Evolutionary conservation across 1,140 invertebrate genomes (phyloP).

Genomic region (Ptiloglossa arizonensis): DNA sequence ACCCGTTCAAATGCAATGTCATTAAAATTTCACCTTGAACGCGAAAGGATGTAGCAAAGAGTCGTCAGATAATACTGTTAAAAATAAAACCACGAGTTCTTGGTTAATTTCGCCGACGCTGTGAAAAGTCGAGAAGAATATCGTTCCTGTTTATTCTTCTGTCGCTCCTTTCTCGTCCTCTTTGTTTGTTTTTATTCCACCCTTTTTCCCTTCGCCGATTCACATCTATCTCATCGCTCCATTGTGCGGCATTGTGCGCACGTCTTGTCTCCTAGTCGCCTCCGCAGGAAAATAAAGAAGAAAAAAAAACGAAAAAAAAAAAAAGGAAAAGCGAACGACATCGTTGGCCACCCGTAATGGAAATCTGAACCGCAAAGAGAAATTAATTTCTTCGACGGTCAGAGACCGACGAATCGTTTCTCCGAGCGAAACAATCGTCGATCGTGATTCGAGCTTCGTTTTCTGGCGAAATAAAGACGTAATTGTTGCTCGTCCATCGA

Average conservation of each 20-base stretch:
- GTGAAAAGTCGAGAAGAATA: constrained; percentile 32
- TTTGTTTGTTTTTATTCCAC: neutral
- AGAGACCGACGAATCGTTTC: neutral
- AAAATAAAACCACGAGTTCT: neutral
- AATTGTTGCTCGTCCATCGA: too few species aligned
- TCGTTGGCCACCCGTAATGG: constrained; percentile 14
- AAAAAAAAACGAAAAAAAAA: neutral
- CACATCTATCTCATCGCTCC: constrained; percentile 11
- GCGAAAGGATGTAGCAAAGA: neutral
- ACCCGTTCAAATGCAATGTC: neutral
- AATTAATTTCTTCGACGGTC: constrained; percentile 37
- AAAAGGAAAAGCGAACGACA: neutral
- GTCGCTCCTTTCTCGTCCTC: neutral
- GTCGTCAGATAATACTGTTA: neutral
- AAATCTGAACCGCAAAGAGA: constrained; percentile 43
- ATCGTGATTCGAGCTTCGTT: neutral
- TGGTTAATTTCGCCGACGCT: constrained; percentile 14
- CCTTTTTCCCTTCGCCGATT: constrained; percentile 20
- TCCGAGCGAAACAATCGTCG: neutral
- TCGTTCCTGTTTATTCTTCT: constrained; percentile 7
- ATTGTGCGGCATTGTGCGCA: constrained; percentile 20
- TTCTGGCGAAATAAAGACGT: neutral
- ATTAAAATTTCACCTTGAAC: neutral
- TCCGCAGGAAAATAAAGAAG: too few species aligned
- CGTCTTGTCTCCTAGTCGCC: neutral